Evolutionary conservation across 1,140 invertebrate genomes (phyloP).

Genomic region (Cydia splendana): DNA sequence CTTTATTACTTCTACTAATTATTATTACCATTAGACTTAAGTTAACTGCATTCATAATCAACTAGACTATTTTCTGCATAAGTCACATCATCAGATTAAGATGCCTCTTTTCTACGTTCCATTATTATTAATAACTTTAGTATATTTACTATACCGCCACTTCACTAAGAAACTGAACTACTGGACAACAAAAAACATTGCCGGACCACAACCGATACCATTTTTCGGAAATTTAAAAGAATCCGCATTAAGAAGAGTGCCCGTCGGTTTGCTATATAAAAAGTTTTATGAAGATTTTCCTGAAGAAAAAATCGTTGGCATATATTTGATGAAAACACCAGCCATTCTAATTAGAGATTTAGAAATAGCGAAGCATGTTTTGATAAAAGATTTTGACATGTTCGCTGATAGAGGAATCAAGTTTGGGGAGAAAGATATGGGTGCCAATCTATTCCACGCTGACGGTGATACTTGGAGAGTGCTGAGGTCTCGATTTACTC

Average conservation of each 20-base stretch:
- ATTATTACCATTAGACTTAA: background rate
- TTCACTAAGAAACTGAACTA: constrained; percentile 46
- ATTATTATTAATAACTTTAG: background rate
- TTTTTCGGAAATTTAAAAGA: constrained; percentile 50
- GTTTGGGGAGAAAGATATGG: constrained; percentile 77
- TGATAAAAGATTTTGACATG: constrained; percentile 81
- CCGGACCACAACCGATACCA: constrained; percentile 40
- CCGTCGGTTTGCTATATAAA: constrained; percentile 39
- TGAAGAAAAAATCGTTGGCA: constrained; percentile 57
- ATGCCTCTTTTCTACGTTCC: background rate
- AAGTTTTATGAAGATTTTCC: constrained; percentile 50
- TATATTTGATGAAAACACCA: constrained; percentile 69
- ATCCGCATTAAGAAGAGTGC: constrained; percentile 39
- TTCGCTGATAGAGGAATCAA: constrained; percentile 77
- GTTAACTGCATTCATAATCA: background rate
- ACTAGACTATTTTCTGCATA: background rate
- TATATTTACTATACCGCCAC: constrained; percentile 36
- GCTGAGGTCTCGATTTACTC: constrained; percentile 79
- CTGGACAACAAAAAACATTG: constrained; percentile 46
- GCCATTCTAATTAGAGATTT: constrained; percentile 79
- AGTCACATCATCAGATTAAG: background rate
- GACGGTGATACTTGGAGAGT: constrained; percentile 80
- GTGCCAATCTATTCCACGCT: constrained; percentile 69
- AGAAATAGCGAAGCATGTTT: constrained; percentile 81
- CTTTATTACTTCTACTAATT: too few species aligned